Conservation (phyloP, 53 echinoderm and acorn worm species). For the Patiria pectinifera region DNA sequence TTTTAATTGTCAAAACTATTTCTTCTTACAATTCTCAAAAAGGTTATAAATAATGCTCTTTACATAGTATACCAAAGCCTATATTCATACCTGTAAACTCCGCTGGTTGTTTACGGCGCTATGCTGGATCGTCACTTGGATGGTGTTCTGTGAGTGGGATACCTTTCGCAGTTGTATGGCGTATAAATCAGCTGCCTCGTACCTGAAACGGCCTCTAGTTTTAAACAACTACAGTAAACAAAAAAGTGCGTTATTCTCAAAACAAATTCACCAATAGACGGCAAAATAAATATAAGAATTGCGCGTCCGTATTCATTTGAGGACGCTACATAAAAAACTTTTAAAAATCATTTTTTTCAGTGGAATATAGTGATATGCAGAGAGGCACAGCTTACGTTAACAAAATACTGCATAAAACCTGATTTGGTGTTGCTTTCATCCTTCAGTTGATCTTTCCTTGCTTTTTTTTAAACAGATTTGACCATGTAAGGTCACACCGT, state of each 20-base stretch:
- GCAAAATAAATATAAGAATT: not conserved
- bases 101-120: not conserved
- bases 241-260: not conserved
- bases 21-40: not conserved
- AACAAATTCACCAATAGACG: not conserved
- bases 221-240: slow-evolving; percentile 26
- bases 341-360: not conserved
- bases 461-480: not conserved
- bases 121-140: slow-evolving; percentile 44
- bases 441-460: no score
- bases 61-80: not conserved
- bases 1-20: no score
- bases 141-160: slow-evolving; percentile 32
- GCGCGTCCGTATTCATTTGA: no score
- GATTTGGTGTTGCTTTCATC: not conserved
- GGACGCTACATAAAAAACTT: no score
- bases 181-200: slow-evolving; percentile 19
- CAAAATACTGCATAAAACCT: not conserved
- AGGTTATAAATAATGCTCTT: not conserved
- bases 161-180: slow-evolving; percentile 15
- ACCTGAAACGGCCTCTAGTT: slow-evolving; percentile 49
- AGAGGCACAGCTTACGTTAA: not conserved
- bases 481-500: not conserved
- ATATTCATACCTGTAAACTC: slow-evolving; percentile 19
- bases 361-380: not conserved